phyloP scores from a whole-genome alignment of 2,113 vertebrate genomes.

The Xiphias gladius region DNA sequence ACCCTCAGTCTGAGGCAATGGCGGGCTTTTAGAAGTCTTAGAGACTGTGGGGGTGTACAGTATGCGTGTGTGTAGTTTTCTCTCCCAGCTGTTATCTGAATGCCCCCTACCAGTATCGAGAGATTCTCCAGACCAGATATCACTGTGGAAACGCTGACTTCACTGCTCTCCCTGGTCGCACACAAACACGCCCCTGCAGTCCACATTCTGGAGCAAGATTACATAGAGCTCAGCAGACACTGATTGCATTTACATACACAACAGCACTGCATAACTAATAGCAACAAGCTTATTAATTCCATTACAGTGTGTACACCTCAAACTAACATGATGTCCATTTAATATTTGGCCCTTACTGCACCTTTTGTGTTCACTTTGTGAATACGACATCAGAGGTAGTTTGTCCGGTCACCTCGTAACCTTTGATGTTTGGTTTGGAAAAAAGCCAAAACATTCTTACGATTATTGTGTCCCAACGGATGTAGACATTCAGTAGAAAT shows the following conservation, averaged over 20 bases:
- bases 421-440: no score
- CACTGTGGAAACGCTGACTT: conserved; percentile 62
- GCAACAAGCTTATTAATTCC: conserved; percentile 8
- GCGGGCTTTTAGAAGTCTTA: conserved; percentile 39
- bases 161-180: conserved; percentile 33
- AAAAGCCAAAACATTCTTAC: no score
- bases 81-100: conserved; percentile 68
- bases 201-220: conserved; percentile 18
- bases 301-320: neutral
- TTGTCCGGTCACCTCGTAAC: no score
- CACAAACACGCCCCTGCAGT: conserved; percentile 5
- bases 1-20: conserved; percentile 32
- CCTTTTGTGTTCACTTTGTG: no score
- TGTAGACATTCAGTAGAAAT: no score
- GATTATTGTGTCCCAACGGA: no score
- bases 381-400: no score
- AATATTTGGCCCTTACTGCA: neutral
- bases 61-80: conserved; percentile 8
- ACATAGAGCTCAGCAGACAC: conserved; percentile 21
- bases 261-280: conserved; percentile 2
- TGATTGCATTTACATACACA: conserved; percentile 2
- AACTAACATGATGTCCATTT: neutral
- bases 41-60: conserved; percentile 24
- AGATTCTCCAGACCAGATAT: conserved; percentile 64
- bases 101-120: conserved; percentile 46